These are phyloP conservation scores for Phyllostomus hastatus DNA, from an alignment of 2,113 vertebrate genomes.

Conservation along the genomic window DNA sequence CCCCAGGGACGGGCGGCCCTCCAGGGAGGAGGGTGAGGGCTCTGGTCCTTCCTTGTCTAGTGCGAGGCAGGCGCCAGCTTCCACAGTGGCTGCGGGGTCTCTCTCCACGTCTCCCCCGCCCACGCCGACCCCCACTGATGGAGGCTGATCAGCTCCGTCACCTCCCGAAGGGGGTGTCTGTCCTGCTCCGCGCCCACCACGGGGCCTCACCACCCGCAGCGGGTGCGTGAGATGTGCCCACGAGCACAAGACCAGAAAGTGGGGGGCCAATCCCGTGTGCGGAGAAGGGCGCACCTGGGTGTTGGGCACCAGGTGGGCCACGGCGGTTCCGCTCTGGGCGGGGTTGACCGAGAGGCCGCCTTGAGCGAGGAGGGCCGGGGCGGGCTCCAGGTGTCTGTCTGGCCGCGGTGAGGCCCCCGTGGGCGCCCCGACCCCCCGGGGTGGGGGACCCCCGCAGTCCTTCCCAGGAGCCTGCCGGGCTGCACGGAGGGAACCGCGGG, in stretches of 20 bases:
- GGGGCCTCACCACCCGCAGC: rapidly evolving
- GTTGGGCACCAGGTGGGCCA: neutral
- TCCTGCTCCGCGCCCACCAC: too few relatives aligned
- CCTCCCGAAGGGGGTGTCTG: too few relatives aligned
- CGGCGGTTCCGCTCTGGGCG: neutral
- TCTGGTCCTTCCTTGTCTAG: neutral
- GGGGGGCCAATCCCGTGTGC: neutral
- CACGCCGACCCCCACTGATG: rapidly evolving
- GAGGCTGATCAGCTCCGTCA: neutral
- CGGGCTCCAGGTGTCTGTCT: neutral
- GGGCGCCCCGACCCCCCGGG: rapidly evolving
- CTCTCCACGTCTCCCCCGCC: rapidly evolving
- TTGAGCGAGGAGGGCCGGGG: neutral
- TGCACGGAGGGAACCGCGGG: too few relatives aligned
- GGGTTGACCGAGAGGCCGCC: neutral
- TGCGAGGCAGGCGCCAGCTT: rapidly evolving
- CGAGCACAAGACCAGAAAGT: neutral
- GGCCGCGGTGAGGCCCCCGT: rapidly evolving
- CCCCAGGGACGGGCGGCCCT: neutral
- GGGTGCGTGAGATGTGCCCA: neutral
- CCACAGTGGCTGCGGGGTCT: rapidly evolving
- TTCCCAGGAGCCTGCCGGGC: neutral
- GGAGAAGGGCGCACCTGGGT: neutral
- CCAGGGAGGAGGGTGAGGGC: rapidly evolving
- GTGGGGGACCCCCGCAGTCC: neutral